Evolutionary conservation across 2,888 invertebrate species (phyloP), one percentile per base, ranked within the genome.

Genomic region (Dorcus hopei): DNA sequence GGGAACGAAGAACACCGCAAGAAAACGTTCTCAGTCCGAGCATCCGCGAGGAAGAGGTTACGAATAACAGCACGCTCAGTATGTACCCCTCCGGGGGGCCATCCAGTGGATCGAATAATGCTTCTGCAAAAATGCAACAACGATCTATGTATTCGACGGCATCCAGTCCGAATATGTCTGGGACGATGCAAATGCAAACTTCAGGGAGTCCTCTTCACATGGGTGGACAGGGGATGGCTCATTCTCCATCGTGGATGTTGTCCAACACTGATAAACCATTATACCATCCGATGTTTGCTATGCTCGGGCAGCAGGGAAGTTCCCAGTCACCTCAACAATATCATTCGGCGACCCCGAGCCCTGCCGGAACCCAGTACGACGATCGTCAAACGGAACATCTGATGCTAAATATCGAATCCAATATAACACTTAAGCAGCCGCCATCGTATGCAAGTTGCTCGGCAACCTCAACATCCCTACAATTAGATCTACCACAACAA

Each of bases 41-140:
- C 66, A 83, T 87, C 65, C 83, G 87, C 74, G 88, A 88, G 72
- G 89, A 90, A 80, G 89, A 89, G 77, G 85, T 85, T 73, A 88
- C 87, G 79, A 88, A 88, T 78, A 85, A 87, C 76, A 85, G 84
- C 64, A 83, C 82, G 64, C 81, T 85, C 57, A 87, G 87, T 73
- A 81, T 85, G 74, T 86, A 86, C 78, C 85, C 83, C 43, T 69
- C 74, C 63, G 78, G 65, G 75, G 77, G 62, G 51, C 68, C 69
- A 48, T 74, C 73, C 63, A 61, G 45, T 40, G 70, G 69, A 60
- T 74, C 73, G 67, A 75, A 75, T 68, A 49, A 52, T 23, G 50
- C 58, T 11, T 54, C 45, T 43, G 78, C 75, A 70, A 69, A 69
- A 63, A 69, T 70, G 47, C 77, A 76, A 66, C 64, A 74, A 62